phyloP scores from a whole-genome alignment of 2,113 vertebrate genomes.

The Pristiophorus japonicus region DNA sequence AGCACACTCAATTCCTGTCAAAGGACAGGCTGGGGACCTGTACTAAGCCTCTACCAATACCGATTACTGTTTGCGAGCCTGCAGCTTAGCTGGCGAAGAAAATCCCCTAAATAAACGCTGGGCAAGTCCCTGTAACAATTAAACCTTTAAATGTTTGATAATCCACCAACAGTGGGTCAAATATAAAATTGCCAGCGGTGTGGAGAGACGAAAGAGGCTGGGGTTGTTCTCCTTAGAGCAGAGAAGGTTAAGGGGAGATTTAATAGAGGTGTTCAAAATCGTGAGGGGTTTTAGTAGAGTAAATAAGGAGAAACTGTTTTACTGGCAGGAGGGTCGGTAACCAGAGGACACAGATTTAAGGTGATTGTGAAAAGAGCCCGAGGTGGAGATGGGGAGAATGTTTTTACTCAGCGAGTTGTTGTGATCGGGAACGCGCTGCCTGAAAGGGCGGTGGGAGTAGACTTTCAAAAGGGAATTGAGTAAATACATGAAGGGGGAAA shows the following conservation, averaged over 20 bases:
- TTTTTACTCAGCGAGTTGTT: background rate
- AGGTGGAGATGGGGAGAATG: no score
- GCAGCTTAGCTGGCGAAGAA: background rate
- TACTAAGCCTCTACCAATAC: background rate
- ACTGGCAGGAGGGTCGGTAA: background rate
- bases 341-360: background rate
- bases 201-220: background rate
- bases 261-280: background rate
- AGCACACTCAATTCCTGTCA: background rate
- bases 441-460: background rate
- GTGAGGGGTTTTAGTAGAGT: background rate
- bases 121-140: background rate
- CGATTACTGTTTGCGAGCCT: background rate
- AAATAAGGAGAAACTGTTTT: background rate
- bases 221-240: background rate
- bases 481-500: background rate
- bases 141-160: background rate
- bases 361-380: background rate
- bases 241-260: background rate
- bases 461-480: background rate
- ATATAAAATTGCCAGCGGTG: background rate
- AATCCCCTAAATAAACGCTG: background rate
- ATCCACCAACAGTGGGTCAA: background rate
- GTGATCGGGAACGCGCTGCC: background rate
- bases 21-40: background rate